Conservation (phyloP, 2,797 vertebrate genomes). For the Enteromius argenteus region DNA sequence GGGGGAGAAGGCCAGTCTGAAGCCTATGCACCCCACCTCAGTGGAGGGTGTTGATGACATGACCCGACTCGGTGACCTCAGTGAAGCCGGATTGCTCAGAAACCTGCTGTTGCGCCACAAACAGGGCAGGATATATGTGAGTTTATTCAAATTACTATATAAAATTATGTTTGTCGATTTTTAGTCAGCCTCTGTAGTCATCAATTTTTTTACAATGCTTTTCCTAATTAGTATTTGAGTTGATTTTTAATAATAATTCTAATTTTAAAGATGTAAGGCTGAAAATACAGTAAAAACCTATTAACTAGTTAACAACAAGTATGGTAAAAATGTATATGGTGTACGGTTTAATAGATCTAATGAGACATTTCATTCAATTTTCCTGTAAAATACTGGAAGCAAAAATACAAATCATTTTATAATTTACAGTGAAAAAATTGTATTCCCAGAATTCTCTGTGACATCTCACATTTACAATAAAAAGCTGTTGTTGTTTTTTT, state of each 20-base stretch:
- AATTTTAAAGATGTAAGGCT: not conserved
- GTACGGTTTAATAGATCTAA: no score
- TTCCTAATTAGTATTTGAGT: not conserved
- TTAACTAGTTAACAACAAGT: no score
- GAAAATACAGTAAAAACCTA: not conserved
- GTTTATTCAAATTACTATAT: constrained; percentile 59
- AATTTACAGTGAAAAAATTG: not conserved
- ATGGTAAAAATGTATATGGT: no score
- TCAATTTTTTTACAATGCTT: not conserved
- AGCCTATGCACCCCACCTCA: constrained; percentile 89
- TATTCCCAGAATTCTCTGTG: not conserved
- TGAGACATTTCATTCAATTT: not conserved
- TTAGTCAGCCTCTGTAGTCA: not conserved
- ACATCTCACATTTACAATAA: not conserved
- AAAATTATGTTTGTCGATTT: not conserved
- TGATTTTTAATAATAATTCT: not conserved
- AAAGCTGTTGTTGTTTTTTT: not conserved
- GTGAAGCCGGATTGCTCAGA: constrained; percentile 89
- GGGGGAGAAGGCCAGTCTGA: constrained; percentile 71
- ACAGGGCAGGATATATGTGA: constrained; percentile 90
- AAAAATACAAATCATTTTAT: not conserved
- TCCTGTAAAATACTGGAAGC: not conserved
- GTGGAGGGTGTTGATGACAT: constrained; percentile 92
- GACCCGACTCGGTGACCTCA: constrained; percentile 90
- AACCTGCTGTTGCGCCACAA: constrained; percentile 91